Evolutionary conservation across 2,113 vertebrate genomes (phyloP).

Genomic region (Montifringilla adamsi): DNA sequence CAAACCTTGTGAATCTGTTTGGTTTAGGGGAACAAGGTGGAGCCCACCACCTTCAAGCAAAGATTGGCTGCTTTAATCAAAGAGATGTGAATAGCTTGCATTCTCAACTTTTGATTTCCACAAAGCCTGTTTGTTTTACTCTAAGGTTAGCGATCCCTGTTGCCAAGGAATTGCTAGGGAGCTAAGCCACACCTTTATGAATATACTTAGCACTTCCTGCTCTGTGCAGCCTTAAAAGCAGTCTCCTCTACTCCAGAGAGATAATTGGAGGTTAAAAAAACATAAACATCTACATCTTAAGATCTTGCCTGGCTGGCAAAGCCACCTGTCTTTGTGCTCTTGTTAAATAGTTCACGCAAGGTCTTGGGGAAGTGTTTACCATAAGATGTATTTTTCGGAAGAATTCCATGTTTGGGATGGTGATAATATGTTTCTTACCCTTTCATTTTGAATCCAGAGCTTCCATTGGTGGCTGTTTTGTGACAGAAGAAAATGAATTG

Average conservation of each 20-base stretch:
- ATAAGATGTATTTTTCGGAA: neutral
- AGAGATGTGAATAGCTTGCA: neutral
- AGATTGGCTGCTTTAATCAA: constrained; percentile 4
- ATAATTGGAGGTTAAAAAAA: neutral
- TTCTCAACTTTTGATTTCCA: constrained; percentile 44
- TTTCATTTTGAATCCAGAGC: neutral
- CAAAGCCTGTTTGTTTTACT: constrained; percentile 61
- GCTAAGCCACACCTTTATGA: constrained; percentile 58
- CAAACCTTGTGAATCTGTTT: neutral
- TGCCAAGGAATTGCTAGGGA: constrained; percentile 50
- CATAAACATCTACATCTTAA: neutral
- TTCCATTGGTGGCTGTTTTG: neutral
- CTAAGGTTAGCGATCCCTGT: constrained; percentile 17
- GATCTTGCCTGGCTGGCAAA: neutral
- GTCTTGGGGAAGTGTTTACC: neutral
- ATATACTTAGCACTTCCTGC: constrained; percentile 28
- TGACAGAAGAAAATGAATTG: neutral
- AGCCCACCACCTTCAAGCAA: neutral
- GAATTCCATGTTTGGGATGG: neutral
- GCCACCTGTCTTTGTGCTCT: neutral
- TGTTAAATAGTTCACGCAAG: neutral
- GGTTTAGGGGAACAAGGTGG: neutral
- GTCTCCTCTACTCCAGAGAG: neutral
- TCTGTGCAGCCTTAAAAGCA: neutral
- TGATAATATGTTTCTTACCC: neutral